Base-by-base conservation (phyloP, 2,888 invertebrate genomes). In the Harpalus rubripes region DNA sequence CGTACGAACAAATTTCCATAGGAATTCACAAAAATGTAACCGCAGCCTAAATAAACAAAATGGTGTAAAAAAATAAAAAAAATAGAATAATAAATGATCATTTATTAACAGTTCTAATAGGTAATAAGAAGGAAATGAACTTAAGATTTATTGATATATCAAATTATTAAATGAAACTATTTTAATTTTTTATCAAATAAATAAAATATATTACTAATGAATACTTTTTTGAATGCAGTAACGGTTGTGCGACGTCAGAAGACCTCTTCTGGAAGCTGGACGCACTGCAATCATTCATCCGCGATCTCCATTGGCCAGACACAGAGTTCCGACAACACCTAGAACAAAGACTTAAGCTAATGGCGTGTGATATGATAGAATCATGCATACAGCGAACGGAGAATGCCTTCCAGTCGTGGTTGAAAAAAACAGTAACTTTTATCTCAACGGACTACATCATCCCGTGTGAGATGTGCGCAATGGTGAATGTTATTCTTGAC, bases 301-400 rank as follows among this genome's bases (percentile, higher is more conserved):
- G 97, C 84, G 99, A 99, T 89, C 93, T 99, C 65, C 99, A 99
- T 91, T 99, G 99, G 99, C 99, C 99, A 0, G 99, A 99, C 91
- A 96, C 96, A 8, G 99, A 99, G 90, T 99, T 99, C 92, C 95
- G 98, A 0, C 96, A 97, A 87, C 99, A 99, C 91, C 92, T 99
- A 87, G 99, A 99, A 89, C 98, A 99, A 91, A 93, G 99, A 86
- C 94, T 99, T 85, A 99, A 99, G 92, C 93, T 98, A 88, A 99
- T 99, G 98, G 99, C 99, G 59, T 96, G 97, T 89, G 99, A 99
- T 91, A 99, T 99, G 99, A 98, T 99, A 91, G 99, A 99, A 91
- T 98, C 98, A 10, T 98, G 98, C 89, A 97, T 99, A 88, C 98
- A 98, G 90, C 95, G 96, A 89, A 97, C 97, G 2, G 97, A 97